A percentile compares a stretch with the other conserved stretches of the same genome.
Conservation (phyloP, 2,113 vertebrate genomes). For the Otolemur garnettii region DNA sequence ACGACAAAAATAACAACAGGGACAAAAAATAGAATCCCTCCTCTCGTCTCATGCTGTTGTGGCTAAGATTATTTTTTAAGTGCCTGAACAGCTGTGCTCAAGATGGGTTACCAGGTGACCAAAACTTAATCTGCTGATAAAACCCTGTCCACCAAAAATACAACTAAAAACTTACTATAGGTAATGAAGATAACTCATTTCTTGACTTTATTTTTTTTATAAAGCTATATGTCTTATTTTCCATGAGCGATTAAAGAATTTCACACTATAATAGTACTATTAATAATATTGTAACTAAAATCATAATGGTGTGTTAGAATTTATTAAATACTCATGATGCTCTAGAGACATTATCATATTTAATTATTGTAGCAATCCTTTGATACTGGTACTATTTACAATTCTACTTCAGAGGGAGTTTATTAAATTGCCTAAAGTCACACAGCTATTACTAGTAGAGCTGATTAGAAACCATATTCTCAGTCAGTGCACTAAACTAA, state of each 20-base stretch:
- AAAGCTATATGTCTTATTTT: background rate
- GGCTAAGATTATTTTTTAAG: constrained; percentile 48
- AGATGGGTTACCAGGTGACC: background rate
- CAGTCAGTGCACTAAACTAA: background rate
- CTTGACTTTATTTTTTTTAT: background rate
- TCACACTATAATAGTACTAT: background rate
- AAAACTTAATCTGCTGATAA: background rate
- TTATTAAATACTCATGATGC: background rate
- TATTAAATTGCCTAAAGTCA: background rate
- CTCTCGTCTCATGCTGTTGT: background rate
- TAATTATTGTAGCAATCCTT: constrained; percentile 11
- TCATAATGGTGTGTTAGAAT: background rate
- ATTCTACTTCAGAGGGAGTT: background rate
- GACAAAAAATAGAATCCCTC: background rate
- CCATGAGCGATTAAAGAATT: background rate
- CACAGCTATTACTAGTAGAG: background rate
- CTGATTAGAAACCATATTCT: background rate
- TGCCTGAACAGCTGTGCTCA: background rate
- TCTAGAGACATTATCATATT: background rate
- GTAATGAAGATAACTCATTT: background rate
- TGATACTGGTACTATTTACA: background rate
- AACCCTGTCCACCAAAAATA: background rate
- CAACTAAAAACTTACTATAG: background rate
- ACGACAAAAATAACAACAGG: background rate
- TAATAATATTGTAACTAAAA: background rate